These are phyloP conservation scores for Ceratitis capitata DNA, from an alignment of 1,140 invertebrate species.

Conservation along the genomic window DNA sequence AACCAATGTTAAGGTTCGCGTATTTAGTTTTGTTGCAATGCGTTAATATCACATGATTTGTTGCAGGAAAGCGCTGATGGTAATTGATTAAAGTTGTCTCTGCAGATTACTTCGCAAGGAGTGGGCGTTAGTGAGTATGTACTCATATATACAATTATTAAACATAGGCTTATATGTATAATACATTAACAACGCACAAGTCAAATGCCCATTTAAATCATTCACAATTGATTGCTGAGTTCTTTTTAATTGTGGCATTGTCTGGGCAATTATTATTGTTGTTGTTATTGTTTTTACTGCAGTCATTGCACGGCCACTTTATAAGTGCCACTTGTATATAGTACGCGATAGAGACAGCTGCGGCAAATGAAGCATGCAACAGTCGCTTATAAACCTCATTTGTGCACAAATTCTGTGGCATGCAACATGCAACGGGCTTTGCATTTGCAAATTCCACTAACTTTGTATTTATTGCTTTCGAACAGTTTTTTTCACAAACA, in stretches of 20 bases:
- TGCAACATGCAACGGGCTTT: neutral
- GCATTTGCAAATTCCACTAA: constrained; percentile 30
- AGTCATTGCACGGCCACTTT: neutral
- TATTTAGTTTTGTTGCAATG: neutral
- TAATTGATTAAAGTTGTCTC: neutral
- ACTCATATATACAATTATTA: no score
- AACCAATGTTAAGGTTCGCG: neutral
- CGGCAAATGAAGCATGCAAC: neutral
- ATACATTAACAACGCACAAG: neutral
- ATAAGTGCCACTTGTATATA: neutral
- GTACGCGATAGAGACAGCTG: neutral
- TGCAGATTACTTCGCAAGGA: neutral
- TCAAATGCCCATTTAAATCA: constrained; percentile 33
- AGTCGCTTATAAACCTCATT: neutral
- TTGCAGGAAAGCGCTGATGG: neutral
- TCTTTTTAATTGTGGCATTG: neutral
- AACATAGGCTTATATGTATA: no score
- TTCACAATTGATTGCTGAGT: constrained; percentile 35
- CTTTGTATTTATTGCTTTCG: constrained; percentile 8
- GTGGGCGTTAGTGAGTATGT: neutral
- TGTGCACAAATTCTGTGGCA: constrained; percentile 17
- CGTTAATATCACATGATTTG: neutral
- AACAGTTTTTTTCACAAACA: neutral
- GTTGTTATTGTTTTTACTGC: neutral
- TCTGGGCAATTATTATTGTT: neutral